Base-by-base conservation (phyloP, 2,888 invertebrate genomes). In the Vanessa cardui region DNA sequence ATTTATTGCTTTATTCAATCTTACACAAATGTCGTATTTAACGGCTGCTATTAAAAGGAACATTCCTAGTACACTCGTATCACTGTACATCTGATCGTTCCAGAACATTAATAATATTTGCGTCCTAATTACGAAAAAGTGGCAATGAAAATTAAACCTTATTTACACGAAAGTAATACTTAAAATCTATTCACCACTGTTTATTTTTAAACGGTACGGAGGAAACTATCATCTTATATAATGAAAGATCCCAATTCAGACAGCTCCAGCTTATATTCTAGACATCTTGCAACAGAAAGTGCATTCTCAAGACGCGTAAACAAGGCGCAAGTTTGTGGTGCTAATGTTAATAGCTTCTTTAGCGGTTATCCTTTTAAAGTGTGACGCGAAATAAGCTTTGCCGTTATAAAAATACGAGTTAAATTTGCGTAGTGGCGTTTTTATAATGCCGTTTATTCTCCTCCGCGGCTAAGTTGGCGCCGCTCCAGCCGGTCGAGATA, bases 321-420 rank as follows among this genome's bases (percentile, higher is more conserved):
- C 67, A 67, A 64, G 67, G 64, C 47, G 21, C 70, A 62, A 70
- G 58, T 70, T 70, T 67, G 67, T 67, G 67, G 59, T 64, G 33
- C 61, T 60, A 64, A 66, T 58, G 66, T 70, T 62, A 67, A 64
- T 67, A 64, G 70, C 67, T 67, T 62, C 63, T 70, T 67, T 54
- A 54, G 52, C 50, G 49, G 45, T 47, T 50, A 47, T 58, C 58
- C 52, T 52, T 21, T 18, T 2, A 12, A 46, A 21, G 21, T 33
- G 49, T 2, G 18, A 46, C 33, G 21, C 45, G 26, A 62, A 52
- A 9, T 45, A 26, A 49, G 15, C 61, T n/a, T 39, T 54, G 45
- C 21, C 16, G 33, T 45, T n/a, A 20, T 26, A 7, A 62, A 2
- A 33, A 44, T 39, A 62, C 21, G 62, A 20, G 39, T 44, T 21